phyloP scores from a whole-genome alignment of 2,888 invertebrate species.

The Microplitis deprimator region DNA sequence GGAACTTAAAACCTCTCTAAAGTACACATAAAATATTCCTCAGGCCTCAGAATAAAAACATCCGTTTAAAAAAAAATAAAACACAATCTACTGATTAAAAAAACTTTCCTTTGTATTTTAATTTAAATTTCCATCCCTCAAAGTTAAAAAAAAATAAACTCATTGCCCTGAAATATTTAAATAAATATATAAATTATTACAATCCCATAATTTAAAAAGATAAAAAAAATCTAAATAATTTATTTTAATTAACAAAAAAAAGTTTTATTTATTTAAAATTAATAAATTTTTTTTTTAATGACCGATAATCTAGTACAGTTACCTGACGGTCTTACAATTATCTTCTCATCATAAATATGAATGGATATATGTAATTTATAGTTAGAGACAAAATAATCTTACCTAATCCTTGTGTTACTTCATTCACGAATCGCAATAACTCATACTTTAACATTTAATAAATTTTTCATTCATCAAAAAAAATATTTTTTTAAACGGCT shows the following conservation, averaged over 20 bases:
- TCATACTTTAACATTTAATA: neutral
- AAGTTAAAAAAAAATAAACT: too few relatives aligned
- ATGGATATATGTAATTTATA: neutral
- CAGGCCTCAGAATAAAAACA: too few relatives aligned
- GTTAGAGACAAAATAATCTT: neutral
- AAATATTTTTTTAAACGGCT: too few relatives aligned
- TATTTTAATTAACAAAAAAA: neutral
- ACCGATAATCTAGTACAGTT: constrained; percentile 1
- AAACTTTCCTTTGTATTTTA: too few relatives aligned
- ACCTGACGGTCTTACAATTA: neutral
- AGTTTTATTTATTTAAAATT: neutral
- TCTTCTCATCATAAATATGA: neutral
- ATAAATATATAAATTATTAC: too few relatives aligned
- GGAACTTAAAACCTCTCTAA: too few relatives aligned
- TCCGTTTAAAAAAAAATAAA: too few relatives aligned
- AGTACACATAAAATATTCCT: too few relatives aligned
- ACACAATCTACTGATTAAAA: too few relatives aligned
- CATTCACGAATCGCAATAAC: neutral
- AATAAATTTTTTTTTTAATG: neutral
- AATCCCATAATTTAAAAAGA: neutral
- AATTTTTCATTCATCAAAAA: neutral
- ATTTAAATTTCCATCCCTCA: too few relatives aligned
- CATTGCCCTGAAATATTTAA: too few relatives aligned
- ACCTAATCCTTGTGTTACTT: neutral
- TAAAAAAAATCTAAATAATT: neutral